A percentile compares a stretch with the other conserved stretches of the same genome.
Conservation (phyloP, 1,140 invertebrate species). For the Aplysia californica region DNA sequence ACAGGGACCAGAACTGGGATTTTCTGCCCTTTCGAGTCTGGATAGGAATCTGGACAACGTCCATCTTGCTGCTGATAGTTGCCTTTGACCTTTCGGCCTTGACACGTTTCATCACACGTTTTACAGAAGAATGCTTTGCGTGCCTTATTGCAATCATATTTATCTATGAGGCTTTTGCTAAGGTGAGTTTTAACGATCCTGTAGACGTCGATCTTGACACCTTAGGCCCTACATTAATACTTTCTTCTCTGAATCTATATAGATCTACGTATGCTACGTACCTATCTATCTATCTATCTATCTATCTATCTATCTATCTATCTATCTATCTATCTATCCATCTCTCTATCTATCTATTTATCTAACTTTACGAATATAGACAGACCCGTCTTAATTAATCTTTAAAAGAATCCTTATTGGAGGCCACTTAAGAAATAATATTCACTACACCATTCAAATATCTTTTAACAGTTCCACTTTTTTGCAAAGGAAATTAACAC, state of each 20-base stretch:
- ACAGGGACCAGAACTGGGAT: not conserved
- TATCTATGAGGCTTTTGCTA: slow-evolving; percentile 91
- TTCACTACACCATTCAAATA: too few relatives aligned
- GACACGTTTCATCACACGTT: slow-evolving; percentile 98
- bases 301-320: not conserved
- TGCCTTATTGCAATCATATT: slow-evolving; percentile 99
- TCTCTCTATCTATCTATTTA: not conserved
- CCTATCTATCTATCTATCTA: not conserved
- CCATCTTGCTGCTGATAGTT: slow-evolving; percentile 91
- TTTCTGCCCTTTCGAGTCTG: slow-evolving; percentile 70
- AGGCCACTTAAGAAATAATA: too few relatives aligned
- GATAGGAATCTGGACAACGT: slow-evolving; percentile 93
- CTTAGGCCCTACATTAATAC: too few relatives aligned
- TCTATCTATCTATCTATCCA: not conserved
- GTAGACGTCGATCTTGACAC: too few relatives aligned
- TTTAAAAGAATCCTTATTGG: too few relatives aligned
- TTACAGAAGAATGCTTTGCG: slow-evolving; percentile 99
- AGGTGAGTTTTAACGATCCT: slow-evolving; percentile 52
- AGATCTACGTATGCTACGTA: not conserved
- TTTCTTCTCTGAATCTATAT: too few relatives aligned
- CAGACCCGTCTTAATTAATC: too few relatives aligned
- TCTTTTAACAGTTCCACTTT: not conserved
- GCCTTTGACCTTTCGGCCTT: slow-evolving; percentile 96
- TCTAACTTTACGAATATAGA: too few relatives aligned
- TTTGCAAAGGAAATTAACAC: not conserved